These are phyloP conservation scores for Hydropotes inermis DNA, from an alignment of 2,113 vertebrate species.

Conservation along the genomic window DNA sequence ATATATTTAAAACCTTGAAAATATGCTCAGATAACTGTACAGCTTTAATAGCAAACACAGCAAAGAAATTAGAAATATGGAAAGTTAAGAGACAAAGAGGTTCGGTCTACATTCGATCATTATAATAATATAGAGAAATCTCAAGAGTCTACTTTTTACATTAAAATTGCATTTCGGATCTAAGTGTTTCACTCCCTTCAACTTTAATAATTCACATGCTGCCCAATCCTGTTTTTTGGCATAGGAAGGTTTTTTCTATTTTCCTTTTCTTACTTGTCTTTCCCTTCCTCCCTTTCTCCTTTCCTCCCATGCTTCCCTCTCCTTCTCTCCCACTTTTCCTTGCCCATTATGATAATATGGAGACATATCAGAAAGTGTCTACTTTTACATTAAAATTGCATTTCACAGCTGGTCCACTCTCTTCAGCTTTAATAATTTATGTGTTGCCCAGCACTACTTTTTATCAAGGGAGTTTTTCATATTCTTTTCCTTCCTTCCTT, in stretches of 20 bases:
- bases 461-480: neutral
- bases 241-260: neutral
- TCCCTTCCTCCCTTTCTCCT: neutral
- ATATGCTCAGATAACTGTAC: neutral
- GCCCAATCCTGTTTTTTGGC: neutral
- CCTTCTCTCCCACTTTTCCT: neutral
- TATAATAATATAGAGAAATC: neutral
- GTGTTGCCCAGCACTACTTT: neutral
- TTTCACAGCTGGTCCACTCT: neutral
- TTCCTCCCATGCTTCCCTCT: neutral
- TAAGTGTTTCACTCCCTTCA: neutral
- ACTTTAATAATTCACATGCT: neutral
- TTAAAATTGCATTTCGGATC: neutral
- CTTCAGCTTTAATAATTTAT: neutral
- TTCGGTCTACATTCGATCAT: neutral
- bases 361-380: neutral
- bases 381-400: neutral
- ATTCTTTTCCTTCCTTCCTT: neutral
- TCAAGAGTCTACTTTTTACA: neutral
- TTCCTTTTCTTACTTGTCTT: neutral
- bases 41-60: neutral
- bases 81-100: neutral
- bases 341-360: neutral
- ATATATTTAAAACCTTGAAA: neutral
- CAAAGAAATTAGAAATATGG: neutral